Base-by-base conservation (phyloP, 2,888 invertebrate species). In the Bibio marci region DNA sequence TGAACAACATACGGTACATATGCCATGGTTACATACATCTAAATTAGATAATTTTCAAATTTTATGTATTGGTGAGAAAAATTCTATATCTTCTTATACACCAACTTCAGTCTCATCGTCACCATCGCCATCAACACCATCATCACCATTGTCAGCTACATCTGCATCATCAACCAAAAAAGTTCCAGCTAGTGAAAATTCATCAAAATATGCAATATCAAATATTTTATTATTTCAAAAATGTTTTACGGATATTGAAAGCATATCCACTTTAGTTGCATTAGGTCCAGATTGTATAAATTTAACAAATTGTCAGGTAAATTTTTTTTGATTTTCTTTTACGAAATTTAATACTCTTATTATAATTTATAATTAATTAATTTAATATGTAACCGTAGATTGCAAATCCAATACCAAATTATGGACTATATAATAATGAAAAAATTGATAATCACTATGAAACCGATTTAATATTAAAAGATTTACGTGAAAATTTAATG, bases 401-500 rank as follows among this genome's bases (percentile, higher is more conserved):
- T 31, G 55, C 53, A 31, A 53, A 56, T 35, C 54, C 53, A 51
- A 55, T 57, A 37, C 59, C 63, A 4, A 59, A 62, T 44, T 57
- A 52, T 41, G 57, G 58, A 1, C 51, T 52, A 31, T 46, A 59
- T 3, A 57, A 56, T 47, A 44, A 53, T 1, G 49, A 44, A 18
- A 58, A 54, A 45, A 41, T 55, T 30, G 4, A 52, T 47, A 2
- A 49, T 50, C 1, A 8, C 8, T 22, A 8, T 22, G 5, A 22
- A 22, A 37, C n/a, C 3, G 7, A 11, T 17, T 58, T 57, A 19
- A 48, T 53, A 11, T 52, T 76, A 37, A 65, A 67, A 17, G 66
- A 69, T 33, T 51, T 79, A 35, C 70, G 76, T 52, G 75, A 76
- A 44, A 67, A 67, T 43, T 49, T 77, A 36, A 57, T 79, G 38